These are phyloP conservation scores for Electrona antarctica DNA, from an alignment of 2,113 vertebrate species.

Conservation along the genomic window DNA sequence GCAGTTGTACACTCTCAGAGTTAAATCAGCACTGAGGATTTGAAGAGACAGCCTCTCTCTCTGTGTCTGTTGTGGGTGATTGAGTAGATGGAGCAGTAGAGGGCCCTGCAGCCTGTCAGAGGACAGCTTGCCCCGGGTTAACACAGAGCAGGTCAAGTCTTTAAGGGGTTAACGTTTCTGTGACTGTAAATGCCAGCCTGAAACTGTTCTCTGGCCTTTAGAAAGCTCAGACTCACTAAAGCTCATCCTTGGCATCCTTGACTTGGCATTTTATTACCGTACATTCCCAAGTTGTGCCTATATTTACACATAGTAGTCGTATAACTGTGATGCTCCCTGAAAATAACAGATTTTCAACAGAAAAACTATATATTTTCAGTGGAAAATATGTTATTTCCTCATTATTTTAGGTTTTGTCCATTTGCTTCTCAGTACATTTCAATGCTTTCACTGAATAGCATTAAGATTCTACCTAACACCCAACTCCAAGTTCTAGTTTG, in stretches of 20 bases:
- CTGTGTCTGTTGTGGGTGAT: not conserved
- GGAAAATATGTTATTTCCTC: too few species aligned
- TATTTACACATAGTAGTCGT: not conserved
- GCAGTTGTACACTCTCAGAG: too few species aligned
- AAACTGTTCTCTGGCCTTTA: not conserved
- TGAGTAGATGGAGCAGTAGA: too few species aligned
- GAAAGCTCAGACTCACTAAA: slow-evolving; percentile 9
- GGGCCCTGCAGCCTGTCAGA: too few species aligned
- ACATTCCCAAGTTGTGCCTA: not conserved
- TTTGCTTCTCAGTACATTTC: slow-evolving; percentile 1
- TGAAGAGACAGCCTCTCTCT: not conserved
- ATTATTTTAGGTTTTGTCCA: too few species aligned
- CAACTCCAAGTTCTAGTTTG: slow-evolving; percentile 35
- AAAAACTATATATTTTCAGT: too few species aligned
- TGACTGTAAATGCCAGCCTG: slow-evolving; percentile 4
- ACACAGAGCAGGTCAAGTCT: not conserved
- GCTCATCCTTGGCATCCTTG: too few species aligned
- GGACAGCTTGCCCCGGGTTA: too few species aligned
- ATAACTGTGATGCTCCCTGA: too few species aligned
- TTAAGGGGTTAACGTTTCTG: slow-evolving; percentile 6
- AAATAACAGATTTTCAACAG: too few species aligned
- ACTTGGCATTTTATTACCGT: not conserved
- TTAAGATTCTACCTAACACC: slow-evolving; percentile 49
- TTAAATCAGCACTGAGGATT: too few species aligned
- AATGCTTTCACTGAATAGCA: slow-evolving; percentile 12